Base-by-base conservation (phyloP, 2,888 invertebrate genomes). In the Ischnus inquisitorius region DNA sequence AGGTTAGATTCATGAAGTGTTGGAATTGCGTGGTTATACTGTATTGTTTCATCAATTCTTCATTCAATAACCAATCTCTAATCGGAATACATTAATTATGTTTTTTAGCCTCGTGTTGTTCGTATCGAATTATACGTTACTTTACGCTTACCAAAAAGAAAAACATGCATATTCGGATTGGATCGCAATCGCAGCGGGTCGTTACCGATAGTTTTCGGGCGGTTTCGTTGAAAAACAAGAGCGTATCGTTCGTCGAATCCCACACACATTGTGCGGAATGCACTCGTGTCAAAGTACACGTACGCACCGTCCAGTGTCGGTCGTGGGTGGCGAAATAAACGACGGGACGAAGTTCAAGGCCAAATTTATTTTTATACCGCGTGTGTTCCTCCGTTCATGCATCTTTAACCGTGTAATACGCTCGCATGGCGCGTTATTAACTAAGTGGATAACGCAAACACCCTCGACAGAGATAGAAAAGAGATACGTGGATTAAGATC, bases 261-360 rank as follows among this genome's bases (percentile, higher is more conserved):
- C 22, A n/a, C 19, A 57, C 19, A 57, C 34, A 57, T 46, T 79
- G 67, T 60, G 46, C 16, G 25, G 43, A 67, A 48, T 22, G 41
- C 14, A 48, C 41, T 64, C 62, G 22, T 39, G 80, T 25, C 69
- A 62, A 64, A 74, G 72, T 48, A 78, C 72, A 77, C 69, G 68
- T 46, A 64, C 48, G n/a, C 62, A 67, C 80, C n/a, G 41, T 28
- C 16, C 57, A 43, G 41, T 12, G 5, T 28, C 65, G 80, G 83
- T 83, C 77, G 83, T 86, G 75, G 82, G 85, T 82, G 85, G 82
- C 78, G 72, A 65, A 46, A 71, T 43, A 69, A 81, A 65, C 65
- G n/a, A 41, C 46, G 77, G 67, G 72, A 74, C 76, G 79, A 84
- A 85, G 84, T 85, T 85, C 85, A 85, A 87, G 83, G 84, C 74